Evolutionary conservation across 1,140 invertebrate genomes (phyloP).

Genomic region (Atta colombica): DNA sequence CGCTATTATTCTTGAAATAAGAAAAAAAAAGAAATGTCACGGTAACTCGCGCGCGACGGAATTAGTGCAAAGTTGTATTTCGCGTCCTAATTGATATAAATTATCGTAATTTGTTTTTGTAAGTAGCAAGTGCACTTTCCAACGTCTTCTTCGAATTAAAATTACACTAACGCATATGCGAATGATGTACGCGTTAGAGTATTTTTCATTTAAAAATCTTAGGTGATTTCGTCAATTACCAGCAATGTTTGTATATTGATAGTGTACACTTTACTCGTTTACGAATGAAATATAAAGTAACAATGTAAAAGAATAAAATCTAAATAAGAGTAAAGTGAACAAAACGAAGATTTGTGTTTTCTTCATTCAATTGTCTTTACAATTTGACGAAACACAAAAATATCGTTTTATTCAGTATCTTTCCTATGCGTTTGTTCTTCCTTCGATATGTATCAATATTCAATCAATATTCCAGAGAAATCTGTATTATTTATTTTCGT

Average conservation of each 20-base stretch:
- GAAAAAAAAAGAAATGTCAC: not conserved
- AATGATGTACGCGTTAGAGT: not conserved
- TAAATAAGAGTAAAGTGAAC: slow-evolving; percentile 1
- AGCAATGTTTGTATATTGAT: not conserved
- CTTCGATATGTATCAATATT: not conserved
- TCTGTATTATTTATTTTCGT: not conserved
- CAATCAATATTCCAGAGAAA: not conserved
- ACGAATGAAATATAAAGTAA: slow-evolving; percentile 9
- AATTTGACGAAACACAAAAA: not conserved
- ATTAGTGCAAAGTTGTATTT: slow-evolving; percentile 45
- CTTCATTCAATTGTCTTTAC: not conserved
- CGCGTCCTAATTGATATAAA: slow-evolving; percentile 46
- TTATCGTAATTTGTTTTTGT: slow-evolving; percentile 25
- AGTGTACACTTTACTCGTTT: not conserved
- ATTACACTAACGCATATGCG: slow-evolving; percentile 2
- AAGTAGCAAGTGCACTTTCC: slow-evolving; percentile 64
- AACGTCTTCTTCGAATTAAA: slow-evolving; percentile 26
- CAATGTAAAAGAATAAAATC: not conserved
- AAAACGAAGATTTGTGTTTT: not conserved
- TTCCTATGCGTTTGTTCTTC: not conserved
- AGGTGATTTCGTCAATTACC: not conserved
- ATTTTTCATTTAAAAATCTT: not conserved
- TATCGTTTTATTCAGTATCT: not conserved
- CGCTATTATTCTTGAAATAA: not conserved
- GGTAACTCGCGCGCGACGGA: not conserved